Conservation (phyloP, 2,888 invertebrate genomes). For the Oscheius onirici region DNA sequence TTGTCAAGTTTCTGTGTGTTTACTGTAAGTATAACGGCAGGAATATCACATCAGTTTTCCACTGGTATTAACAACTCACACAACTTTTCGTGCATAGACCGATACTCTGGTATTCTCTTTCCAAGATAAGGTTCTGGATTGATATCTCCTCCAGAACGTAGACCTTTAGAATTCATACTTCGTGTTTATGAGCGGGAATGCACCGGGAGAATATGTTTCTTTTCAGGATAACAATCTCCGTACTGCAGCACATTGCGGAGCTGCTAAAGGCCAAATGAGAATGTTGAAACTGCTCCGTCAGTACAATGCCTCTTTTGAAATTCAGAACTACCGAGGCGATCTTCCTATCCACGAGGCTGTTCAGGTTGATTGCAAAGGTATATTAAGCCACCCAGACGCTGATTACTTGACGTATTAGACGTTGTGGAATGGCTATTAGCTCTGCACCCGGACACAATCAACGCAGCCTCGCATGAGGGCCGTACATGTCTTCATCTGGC, state of each 20-base stretch:
- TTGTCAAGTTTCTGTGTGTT: too few relatives aligned
- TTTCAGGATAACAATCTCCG: slow-evolving; percentile 63
- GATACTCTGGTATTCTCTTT: too few relatives aligned
- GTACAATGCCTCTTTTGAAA: slow-evolving; percentile 88
- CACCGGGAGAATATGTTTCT: neutral
- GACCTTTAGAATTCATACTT: too few relatives aligned
- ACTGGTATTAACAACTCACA: too few relatives aligned
- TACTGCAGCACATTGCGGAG: slow-evolving; percentile 68
- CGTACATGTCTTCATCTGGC: slow-evolving; percentile 89
- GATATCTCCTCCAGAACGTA: too few relatives aligned
- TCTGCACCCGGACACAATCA: slow-evolving; percentile 83
- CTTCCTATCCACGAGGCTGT: slow-evolving; percentile 95
- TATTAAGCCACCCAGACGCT: neutral
- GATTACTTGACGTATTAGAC: slow-evolving; percentile 74
- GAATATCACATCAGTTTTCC: too few relatives aligned
- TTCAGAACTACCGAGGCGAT: slow-evolving; percentile 91
- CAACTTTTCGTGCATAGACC: too few relatives aligned
- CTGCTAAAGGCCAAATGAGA: slow-evolving; percentile 81
- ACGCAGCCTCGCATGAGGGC: slow-evolving; percentile 89
- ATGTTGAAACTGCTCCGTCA: slow-evolving; percentile 82
- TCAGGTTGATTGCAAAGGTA: slow-evolving; percentile 83
- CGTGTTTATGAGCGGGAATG: too few relatives aligned
- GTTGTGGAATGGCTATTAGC: slow-evolving; percentile 87
- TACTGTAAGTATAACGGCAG: too few relatives aligned
- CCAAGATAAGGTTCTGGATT: too few relatives aligned